Evolutionary conservation across 1,140 invertebrate genomes (phyloP).

Genomic region (Liolophura sinensis): DNA sequence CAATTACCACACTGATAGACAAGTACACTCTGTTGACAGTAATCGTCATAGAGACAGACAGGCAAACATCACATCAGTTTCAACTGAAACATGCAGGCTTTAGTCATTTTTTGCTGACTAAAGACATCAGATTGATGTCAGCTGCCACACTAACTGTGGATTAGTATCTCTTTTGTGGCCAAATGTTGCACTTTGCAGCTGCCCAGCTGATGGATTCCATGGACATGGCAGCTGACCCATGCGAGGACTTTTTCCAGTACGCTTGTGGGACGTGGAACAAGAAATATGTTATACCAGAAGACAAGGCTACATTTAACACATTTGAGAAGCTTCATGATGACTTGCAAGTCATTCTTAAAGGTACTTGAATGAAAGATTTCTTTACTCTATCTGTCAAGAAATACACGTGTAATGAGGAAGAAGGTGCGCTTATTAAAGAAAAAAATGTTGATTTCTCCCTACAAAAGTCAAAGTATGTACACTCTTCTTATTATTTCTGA

Average conservation of each 20-base stretch:
- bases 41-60: too few relatives aligned
- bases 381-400: background rate
- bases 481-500: constrained; percentile 2
- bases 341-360: constrained; percentile 78
- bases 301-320: constrained; percentile 82
- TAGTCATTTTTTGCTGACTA: background rate
- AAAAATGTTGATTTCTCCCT: too few relatives aligned
- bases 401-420: too few relatives aligned
- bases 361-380: constrained; percentile 34
- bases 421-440: too few relatives aligned
- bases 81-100: background rate
- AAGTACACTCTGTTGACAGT: too few relatives aligned
- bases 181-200: constrained; percentile 63
- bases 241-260: constrained; percentile 86
- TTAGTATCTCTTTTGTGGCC: background rate
- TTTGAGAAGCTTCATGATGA: constrained; percentile 88
- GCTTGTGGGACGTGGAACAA: constrained; percentile 90
- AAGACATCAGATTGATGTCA: too few relatives aligned
- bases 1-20: too few relatives aligned
- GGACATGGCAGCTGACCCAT: constrained; percentile 79
- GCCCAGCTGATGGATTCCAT: constrained; percentile 82
- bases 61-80: background rate
- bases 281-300: constrained; percentile 86
- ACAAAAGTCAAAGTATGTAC: background rate
- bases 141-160: background rate